Evolutionary conservation across 1,140 invertebrate species (phyloP).

Genomic region (Choristoneura fumiferana): DNA sequence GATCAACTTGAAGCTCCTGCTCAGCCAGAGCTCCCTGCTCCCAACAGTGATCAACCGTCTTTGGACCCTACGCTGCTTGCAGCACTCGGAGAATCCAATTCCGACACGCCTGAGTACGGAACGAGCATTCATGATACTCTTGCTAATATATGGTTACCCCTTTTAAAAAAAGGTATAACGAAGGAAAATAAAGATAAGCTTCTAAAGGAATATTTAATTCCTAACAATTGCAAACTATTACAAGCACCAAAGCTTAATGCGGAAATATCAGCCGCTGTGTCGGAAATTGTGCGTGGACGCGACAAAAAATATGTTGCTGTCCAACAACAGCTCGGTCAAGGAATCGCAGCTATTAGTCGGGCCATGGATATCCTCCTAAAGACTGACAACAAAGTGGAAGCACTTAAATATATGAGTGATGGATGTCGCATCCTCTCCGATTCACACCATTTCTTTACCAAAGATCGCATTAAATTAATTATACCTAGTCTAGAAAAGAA

Average conservation of each 20-base stretch:
- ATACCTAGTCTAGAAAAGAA: conserved; percentile 9
- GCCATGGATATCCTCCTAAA: conserved; percentile 14
- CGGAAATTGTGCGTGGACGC: conserved; percentile 1
- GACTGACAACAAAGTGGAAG: conserved; percentile 7
- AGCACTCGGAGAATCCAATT: too few relatives aligned
- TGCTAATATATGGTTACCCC: not conserved
- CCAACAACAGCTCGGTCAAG: conserved; percentile 15
- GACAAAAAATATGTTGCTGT: conserved; percentile 9
- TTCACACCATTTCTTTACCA: not conserved
- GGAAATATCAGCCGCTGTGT: conserved; percentile 1
- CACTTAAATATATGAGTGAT: not conserved
- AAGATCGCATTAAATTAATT: conserved; percentile 5
- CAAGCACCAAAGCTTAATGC: conserved; percentile 6
- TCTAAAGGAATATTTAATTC: conserved; percentile 5
- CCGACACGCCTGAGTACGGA: too few relatives aligned
- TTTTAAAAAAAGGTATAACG: not conserved
- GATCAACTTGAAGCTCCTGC: too few relatives aligned
- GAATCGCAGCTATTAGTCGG: conserved; percentile 11
- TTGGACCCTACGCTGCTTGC: too few relatives aligned
- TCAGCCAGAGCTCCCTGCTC: too few relatives aligned
- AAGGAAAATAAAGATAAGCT: conserved; percentile 5
- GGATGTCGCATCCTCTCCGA: conserved; percentile 12
- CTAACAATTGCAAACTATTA: conserved; percentile 3
- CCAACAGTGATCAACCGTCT: too few relatives aligned
- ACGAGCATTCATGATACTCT: too few relatives aligned